phyloP scores from a whole-genome alignment of 2,113 vertebrate species.

The Chiloscyllium plagiosum region DNA sequence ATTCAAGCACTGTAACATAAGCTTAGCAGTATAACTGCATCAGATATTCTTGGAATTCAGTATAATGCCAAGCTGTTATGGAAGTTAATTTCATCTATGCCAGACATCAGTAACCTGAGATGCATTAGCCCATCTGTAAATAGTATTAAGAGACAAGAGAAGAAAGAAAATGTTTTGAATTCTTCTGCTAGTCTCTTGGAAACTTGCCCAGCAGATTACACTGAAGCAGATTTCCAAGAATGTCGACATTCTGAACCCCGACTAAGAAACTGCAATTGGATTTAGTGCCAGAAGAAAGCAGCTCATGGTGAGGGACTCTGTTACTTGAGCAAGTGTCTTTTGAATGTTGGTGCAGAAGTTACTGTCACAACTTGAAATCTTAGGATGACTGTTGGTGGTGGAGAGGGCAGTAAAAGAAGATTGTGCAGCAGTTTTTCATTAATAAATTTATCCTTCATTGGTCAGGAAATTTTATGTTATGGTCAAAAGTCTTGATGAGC shows the following conservation, averaged over 20 bases:
- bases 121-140: too few species aligned
- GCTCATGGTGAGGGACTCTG: not conserved
- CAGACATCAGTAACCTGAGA: not conserved
- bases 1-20: not conserved
- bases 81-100: not conserved
- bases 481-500: not conserved
- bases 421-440: not conserved
- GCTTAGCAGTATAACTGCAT: not conserved
- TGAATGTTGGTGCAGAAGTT: not conserved
- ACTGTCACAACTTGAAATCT: not conserved
- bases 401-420: not conserved
- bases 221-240: not conserved
- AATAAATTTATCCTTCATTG: not conserved
- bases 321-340: not conserved
- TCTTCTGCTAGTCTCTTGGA: not conserved
- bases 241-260: not conserved
- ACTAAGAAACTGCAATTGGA: not conserved
- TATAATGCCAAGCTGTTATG: not conserved
- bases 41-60: not conserved
- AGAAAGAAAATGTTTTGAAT: conserved; percentile 3
- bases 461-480: not conserved
- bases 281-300: not conserved
- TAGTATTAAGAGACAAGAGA: not conserved
- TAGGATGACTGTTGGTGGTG: too few species aligned
- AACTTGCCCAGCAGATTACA: too few species aligned